A percentile compares a stretch with the other conserved stretches of the same genome.
phyloP scores from a whole-genome alignment of 23 tunicate genomes.

The Corella eumyota region DNA sequence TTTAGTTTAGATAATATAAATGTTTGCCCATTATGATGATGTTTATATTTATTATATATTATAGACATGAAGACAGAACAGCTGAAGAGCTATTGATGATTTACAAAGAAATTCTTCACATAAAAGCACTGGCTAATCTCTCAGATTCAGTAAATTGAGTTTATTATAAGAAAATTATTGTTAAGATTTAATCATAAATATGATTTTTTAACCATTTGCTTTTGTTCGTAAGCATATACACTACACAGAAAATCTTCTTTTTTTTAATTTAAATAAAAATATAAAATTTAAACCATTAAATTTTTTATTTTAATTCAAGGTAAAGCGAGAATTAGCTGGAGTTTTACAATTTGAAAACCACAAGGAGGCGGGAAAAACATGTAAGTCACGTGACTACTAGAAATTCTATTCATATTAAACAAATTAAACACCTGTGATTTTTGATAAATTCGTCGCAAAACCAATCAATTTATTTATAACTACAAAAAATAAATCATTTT shows the following conservation, averaged over 20 bases:
- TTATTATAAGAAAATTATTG: background rate
- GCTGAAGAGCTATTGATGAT: conserved; percentile 59
- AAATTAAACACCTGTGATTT: too few relatives aligned
- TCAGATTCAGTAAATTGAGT: conserved; percentile 64
- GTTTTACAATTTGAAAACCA: conserved; percentile 66
- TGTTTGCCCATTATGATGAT: too few relatives aligned
- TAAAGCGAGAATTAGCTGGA: conserved; percentile 66
- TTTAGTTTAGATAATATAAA: too few relatives aligned
- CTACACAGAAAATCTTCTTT: too few relatives aligned
- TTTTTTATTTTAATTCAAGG: conserved; percentile 11
- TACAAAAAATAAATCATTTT: too few relatives aligned
- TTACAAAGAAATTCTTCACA: conserved; percentile 75
- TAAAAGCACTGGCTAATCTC: conserved; percentile 63
- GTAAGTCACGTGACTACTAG: too few relatives aligned
- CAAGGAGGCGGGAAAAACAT: conserved; percentile 23
- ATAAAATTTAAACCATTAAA: background rate
- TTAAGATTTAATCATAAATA: background rate
- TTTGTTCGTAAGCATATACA: background rate
- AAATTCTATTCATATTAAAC: too few relatives aligned
- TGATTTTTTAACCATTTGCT: background rate
- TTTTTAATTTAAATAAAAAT: background rate
- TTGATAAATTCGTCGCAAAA: too few relatives aligned
- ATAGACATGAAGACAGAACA: conserved; percentile 59
- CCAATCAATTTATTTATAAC: too few relatives aligned
- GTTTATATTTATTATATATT: too few relatives aligned